Base-by-base conservation (phyloP, 2,888 invertebrate genomes). In the Anoncus sp. region DNA sequence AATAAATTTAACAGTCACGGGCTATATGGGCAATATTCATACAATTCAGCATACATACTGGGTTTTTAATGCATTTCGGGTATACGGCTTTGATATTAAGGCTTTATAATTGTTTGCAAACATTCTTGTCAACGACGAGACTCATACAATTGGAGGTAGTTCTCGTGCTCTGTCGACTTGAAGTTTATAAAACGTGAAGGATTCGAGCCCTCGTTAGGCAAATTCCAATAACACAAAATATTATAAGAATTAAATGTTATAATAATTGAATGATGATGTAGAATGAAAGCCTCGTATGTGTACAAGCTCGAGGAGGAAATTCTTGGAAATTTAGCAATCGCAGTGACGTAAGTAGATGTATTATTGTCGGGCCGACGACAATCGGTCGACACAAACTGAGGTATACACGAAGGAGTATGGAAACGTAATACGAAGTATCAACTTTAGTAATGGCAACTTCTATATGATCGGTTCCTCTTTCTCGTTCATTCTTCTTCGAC, bases 131-230 rank as follows among this genome's bases (percentile, higher is more conserved):
- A 10, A 60, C 24, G 14, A 35, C 12, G 18, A 43, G 57, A 57
- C 22, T 59, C 14, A 10, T 51, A 27, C 14, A 66, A 40, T 53
- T 7, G 20, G n/a, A 9, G 6, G 7, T 20, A 6, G 38, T 6
- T 47, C 16, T 40, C 12, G 20, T 22, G 16, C 22, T 35, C 4
- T 22, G 7, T 18, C 24, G 20, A 10, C 27, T 10, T n/a, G 12
- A 22, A n/a, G 62, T 53, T 43, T 69, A 78, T 80, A 81, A 83
- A 84, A 84, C 82, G 82, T 86, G 74, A 83, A 85, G 86, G 81
- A 87, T 85, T 86, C 81, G 85, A 81, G 77, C 77, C 83, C 86
- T 89, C 86, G 86, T 89, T 89, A 88, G 81, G 73, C 80, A 12
- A 75, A 75, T 77, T 79, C 85, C 77, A 83, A 84, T 83, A 83